A percentile compares a stretch with the other conserved stretches of the same genome.
These are phyloP conservation scores for Oncorhynchus nerka DNA, from an alignment of 2,113 vertebrate species.

Conservation along the genomic window DNA sequence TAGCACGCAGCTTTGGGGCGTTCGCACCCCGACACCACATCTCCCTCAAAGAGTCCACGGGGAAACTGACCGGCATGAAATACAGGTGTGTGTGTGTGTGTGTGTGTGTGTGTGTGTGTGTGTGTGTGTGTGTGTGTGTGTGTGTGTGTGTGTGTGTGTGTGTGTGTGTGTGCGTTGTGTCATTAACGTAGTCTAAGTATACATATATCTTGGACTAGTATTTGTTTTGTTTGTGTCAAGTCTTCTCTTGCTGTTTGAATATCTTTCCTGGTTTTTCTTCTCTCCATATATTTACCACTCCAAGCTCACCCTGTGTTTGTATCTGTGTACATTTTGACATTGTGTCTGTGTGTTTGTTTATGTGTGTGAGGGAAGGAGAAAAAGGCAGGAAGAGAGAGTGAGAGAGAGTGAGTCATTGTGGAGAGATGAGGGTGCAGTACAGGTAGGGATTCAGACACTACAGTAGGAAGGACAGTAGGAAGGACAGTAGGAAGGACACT, in stretches of 20 bases:
- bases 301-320: not conserved
- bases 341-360: not conserved
- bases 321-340: not conserved
- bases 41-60: constrained; percentile 97
- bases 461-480: too few relatives aligned
- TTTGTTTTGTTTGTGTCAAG: not conserved
- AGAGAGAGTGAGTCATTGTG: not conserved
- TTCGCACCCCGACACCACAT: constrained; percentile 95
- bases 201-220: not conserved
- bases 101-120: too few relatives aligned
- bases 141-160: too few relatives aligned
- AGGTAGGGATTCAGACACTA: too few relatives aligned
- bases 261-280: too few relatives aligned
- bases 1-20: constrained; percentile 93
- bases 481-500: too few relatives aligned
- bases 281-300: too few relatives aligned
- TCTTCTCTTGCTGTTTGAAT: too few relatives aligned
- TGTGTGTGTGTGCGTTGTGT: not conserved
- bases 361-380: not conserved
- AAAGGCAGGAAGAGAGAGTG: not conserved
- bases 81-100: constrained; percentile 81
- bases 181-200: not conserved
- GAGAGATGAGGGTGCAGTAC: not conserved
- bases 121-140: too few relatives aligned
- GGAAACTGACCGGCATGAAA: constrained; percentile 99